A percentile compares a stretch with the other conserved stretches of the same genome.
phyloP scores from a whole-genome alignment of 2,888 invertebrate species.

The Cephus sareptanus region DNA sequence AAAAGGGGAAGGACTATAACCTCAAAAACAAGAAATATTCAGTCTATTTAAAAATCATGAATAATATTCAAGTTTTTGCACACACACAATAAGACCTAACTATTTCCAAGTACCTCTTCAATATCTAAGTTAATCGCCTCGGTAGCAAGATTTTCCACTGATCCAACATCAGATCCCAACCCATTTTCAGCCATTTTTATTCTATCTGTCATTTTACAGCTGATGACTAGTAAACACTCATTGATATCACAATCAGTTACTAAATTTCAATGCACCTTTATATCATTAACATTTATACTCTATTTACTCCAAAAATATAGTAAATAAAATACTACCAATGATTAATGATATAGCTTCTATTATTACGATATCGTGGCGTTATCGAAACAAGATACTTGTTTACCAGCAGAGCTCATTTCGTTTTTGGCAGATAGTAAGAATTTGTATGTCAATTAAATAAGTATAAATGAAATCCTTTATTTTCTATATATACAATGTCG shows the following conservation, averaged over 20 bases:
- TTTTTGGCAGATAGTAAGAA: not conserved
- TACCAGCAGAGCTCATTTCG: not conserved
- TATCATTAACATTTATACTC: not conserved
- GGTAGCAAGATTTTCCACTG: constrained; percentile 74
- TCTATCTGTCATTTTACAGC: constrained; percentile 38
- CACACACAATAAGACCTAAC: not conserved
- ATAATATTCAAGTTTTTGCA: not conserved
- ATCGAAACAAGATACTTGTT: not conserved
- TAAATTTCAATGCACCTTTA: not conserved
- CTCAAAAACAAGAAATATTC: not conserved
- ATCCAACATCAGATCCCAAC: constrained; percentile 75
- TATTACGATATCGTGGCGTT: not conserved
- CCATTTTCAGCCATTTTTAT: constrained; percentile 64
- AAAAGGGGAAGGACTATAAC: not conserved
- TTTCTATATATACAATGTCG: not conserved
- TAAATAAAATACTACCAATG: not conserved
- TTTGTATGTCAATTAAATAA: not conserved
- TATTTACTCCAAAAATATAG: not conserved
- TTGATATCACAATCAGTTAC: not conserved
- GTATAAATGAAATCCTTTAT: no score
- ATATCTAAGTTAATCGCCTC: constrained; percentile 74
- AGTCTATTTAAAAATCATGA: not conserved
- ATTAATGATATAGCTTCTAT: not conserved
- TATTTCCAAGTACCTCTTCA: constrained; percentile 71
- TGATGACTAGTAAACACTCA: constrained; percentile 13